Evolutionary conservation across 2,113 vertebrate species (phyloP).

Genomic region (Odobenus rosmarus): DNA sequence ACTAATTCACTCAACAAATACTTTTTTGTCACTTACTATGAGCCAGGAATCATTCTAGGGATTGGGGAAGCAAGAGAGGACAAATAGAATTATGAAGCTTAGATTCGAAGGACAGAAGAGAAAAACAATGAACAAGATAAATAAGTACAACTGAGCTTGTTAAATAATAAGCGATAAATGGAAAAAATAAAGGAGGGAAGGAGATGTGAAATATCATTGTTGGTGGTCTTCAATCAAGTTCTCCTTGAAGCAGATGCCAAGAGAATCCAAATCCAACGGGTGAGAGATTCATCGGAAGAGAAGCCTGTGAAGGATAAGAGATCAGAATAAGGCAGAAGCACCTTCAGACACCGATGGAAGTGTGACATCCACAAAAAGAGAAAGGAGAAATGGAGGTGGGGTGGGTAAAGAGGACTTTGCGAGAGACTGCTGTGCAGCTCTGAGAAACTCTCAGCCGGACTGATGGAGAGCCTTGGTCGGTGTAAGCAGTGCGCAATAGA

Average conservation of each 20-base stretch:
- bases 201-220: neutral
- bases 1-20: slow-evolving; percentile 13
- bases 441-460: neutral
- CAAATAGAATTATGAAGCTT: neutral
- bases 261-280: neutral
- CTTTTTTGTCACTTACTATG: neutral
- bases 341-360: neutral
- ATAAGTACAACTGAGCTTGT: neutral
- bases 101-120: neutral
- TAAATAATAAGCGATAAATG: neutral
- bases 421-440: neutral
- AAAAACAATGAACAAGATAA: neutral
- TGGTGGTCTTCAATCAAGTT: neutral
- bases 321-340: neutral
- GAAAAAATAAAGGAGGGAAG: neutral
- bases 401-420: neutral
- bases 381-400: neutral
- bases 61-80: neutral
- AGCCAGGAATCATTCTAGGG: neutral
- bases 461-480: fast-evolving
- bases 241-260: neutral
- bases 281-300: neutral
- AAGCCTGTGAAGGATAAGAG: neutral
- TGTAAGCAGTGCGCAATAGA: fast-evolving
- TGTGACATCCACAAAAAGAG: neutral